These are phyloP conservation scores for Lagopus leucura DNA, from an alignment of 2,113 vertebrate genomes.

Conservation along the genomic window DNA sequence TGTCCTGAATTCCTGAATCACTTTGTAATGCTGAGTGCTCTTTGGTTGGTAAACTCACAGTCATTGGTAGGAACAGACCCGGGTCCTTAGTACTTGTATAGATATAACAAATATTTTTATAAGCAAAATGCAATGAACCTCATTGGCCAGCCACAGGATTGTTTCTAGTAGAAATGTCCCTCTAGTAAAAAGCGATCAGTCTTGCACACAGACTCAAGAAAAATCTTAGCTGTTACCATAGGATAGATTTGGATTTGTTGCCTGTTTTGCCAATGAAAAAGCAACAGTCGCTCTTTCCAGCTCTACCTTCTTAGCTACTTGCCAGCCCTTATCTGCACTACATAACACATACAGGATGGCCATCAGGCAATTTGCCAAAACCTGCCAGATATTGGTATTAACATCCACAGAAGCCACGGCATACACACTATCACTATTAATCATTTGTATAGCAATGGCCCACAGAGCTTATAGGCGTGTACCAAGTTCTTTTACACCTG, in stretches of 20 bases:
- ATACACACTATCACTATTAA: not conserved
- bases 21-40: not conserved
- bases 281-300: not conserved
- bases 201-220: not conserved
- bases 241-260: not conserved
- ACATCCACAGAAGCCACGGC: fast-evolving
- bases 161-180: not conserved
- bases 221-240: not conserved
- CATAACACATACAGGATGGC: not conserved
- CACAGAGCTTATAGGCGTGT: not conserved
- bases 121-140: not conserved
- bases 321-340: not conserved
- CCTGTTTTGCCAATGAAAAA: not conserved
- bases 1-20: not conserved
- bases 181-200: not conserved
- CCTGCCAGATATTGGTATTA: not conserved
- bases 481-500: not conserved
- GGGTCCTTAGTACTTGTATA: not conserved
- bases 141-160: not conserved
- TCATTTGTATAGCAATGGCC: not conserved
- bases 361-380: not conserved
- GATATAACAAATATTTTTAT: not conserved
- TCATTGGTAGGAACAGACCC: not conserved
- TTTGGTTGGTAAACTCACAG: not conserved
- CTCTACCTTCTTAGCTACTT: not conserved